A percentile compares a stretch with the other conserved stretches of the same genome.
Evolutionary conservation across 2,888 invertebrate species (phyloP).

Genomic region (Eristalis arbustorum): DNA sequence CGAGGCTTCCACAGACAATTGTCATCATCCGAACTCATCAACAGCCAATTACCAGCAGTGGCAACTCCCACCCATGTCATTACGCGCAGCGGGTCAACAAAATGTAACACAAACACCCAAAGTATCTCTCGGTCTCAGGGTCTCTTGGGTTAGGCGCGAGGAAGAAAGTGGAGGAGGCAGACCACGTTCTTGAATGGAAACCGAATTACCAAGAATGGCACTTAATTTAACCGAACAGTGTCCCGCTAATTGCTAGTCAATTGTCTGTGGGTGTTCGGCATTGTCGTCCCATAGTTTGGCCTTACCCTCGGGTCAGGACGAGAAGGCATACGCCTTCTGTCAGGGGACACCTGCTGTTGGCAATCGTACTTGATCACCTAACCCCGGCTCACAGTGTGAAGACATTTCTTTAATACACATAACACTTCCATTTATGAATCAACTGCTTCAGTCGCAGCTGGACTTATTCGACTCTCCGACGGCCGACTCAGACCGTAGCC

Average conservation of each 20-base stretch:
- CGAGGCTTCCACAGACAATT: conserved; percentile 36
- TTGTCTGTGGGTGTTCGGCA: conserved; percentile 11
- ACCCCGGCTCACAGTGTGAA: neutral
- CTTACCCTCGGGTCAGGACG: neutral
- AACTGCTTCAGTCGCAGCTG: conserved; percentile 15
- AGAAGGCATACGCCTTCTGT: neutral
- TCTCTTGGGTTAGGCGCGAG: neutral
- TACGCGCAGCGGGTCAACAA: neutral
- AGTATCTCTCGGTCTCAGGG: conserved; percentile 10
- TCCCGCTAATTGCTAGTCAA: conserved; percentile 57
- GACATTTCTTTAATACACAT: conserved; percentile 16
- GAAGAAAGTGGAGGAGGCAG: neutral
- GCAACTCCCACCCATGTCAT: conserved; percentile 17
- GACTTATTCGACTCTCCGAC: conserved; percentile 24
- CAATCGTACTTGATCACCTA: conserved; percentile 34
- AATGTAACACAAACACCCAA: neutral
- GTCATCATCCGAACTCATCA: conserved; percentile 64
- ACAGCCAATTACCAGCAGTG: conserved; percentile 53
- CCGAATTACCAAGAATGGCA: conserved; percentile 43
- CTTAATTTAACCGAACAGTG: conserved; percentile 49
- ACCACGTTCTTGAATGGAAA: conserved; percentile 29
- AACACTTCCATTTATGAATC: conserved; percentile 43
- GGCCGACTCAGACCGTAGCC: neutral
- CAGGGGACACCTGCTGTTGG: conserved; percentile 25
- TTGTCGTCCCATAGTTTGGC: neutral